Evolutionary conservation across 2,113 vertebrate species (phyloP), one percentile per base, ranked within the genome.

Genomic region (Cyprinodon variegatus): DNA sequence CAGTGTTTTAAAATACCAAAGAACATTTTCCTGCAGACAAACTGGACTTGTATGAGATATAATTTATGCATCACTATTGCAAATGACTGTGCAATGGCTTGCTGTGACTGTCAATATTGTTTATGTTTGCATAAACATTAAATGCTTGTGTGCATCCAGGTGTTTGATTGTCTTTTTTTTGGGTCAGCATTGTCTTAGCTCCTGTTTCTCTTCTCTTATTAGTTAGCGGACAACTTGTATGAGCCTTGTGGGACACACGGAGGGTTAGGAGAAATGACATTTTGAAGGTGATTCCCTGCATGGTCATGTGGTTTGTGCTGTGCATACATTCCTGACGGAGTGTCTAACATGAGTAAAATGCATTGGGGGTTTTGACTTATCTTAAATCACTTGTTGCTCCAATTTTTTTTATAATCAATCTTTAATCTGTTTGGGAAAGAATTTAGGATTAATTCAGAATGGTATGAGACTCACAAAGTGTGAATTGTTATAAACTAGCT

Each of bases 211-310:
- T 89, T 82, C 81, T 92, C 84, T 84, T 78, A 69, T 83, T 20
- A 68, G 37, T 93, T 94, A 93, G 94, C 92, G 72, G 91, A 94
- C 95, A 95, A 93, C 85, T 92, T 86, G 89, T 95, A 93, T 83
- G 94, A 95, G 90, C 92, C 90, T 93, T 94, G 95, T 95, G 87
- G 96, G 88, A 80, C 95, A 84, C 8, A 93, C 94, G 90, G 94
- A 94, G 95, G 95, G 92, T 95, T 97, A 77, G 79, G 95, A 96
- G 90, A 90, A 88, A 88, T 94, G 90, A 90, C 94, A 83, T 89
- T 93, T 94, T 94, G 88, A 94, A 98, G 98, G 96, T 98, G 95
- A 93, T 95, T 86, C 75, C 86, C 79, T 72, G 93, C 94, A 96
- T 93, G 89, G 70, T 90, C 89, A 84, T 74, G 63, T 65, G 65